phyloP scores from a whole-genome alignment of 1,140 invertebrate species.

The Subanguina moxae region DNA sequence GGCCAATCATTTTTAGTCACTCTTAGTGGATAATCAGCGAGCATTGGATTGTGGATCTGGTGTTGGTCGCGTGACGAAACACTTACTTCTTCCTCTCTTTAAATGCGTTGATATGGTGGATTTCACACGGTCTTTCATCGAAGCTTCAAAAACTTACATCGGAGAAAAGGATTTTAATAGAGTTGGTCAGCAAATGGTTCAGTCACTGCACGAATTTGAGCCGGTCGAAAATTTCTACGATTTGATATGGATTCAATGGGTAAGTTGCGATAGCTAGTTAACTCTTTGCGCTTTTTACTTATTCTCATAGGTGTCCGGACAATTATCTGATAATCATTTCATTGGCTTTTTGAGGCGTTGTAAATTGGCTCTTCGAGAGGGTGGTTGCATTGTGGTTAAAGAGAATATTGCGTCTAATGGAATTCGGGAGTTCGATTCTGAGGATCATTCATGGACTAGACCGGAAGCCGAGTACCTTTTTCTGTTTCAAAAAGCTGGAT shows the following conservation, averaged over 20 bases:
- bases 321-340: conserved; percentile 82
- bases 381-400: conserved; percentile 84
- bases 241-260: conserved; percentile 97
- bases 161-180: conserved; percentile 12
- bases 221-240: conserved; percentile 77
- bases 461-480: conserved; percentile 63
- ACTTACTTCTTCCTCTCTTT: conserved; percentile 79
- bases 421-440: conserved; percentile 34
- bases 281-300: no score
- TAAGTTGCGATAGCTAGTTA: conserved; percentile 59
- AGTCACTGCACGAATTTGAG: conserved; percentile 78
- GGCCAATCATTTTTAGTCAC: conserved; percentile 18
- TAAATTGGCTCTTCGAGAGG: conserved; percentile 68
- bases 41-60: conserved; percentile 96
- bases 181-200: conserved; percentile 52
- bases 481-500: conserved; percentile 72
- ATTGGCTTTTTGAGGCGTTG: conserved; percentile 76
- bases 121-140: conserved; percentile 80
- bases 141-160: conserved; percentile 64
- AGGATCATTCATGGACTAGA: conserved; percentile 86
- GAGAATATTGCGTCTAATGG: conserved; percentile 75
- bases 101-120: conserved; percentile 86
- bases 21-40: conserved; percentile 50
- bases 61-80: conserved; percentile 87
- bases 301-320: conserved; percentile 65